Percentiles rank a stretch among this genome's conserved stretches.
Evolutionary conservation across 64 coral and sea anemone species (phyloP).

Genomic region (Cladopsammia gracilis): DNA sequence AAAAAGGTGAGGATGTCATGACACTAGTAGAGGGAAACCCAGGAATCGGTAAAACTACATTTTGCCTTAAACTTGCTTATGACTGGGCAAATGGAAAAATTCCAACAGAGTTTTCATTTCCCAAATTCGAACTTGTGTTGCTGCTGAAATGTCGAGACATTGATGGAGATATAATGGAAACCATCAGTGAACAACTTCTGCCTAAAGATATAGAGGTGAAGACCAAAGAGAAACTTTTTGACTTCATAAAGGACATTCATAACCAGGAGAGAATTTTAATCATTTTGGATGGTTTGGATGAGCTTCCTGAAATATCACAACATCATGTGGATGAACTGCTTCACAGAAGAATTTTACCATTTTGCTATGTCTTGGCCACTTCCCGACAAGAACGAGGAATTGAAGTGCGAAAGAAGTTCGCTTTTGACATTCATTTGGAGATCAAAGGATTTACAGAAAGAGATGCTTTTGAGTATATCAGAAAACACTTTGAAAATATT

Average conservation of each 20-base stretch:
- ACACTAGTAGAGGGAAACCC: neutral
- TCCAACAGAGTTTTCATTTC: neutral
- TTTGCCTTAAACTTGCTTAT: conserved; percentile 38
- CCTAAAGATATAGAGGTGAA: neutral
- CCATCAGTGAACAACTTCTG: conserved; percentile 20
- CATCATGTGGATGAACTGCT: neutral
- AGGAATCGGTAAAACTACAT: conserved; percentile 36
- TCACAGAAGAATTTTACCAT: neutral
- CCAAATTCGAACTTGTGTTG: conserved; percentile 2
- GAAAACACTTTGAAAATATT: neutral
- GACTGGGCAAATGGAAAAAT: conserved; percentile 30
- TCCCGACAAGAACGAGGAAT: conserved; percentile 1
- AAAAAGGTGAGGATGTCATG: neutral
- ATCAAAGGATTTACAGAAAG: neutral
- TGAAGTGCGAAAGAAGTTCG: neutral
- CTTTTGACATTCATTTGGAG: neutral
- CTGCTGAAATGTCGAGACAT: conserved; percentile 22
- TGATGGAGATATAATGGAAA: conserved; percentile 18
- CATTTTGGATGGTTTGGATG: conserved; percentile 17
- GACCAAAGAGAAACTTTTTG: neutral
- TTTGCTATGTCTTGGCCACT: neutral
- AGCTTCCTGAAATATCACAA: neutral
- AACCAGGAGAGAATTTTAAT: conserved; percentile 24
- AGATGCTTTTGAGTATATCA: neutral
- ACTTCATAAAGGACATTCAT: neutral